These are phyloP conservation scores for Dryobota labecula DNA, from an alignment of 2,888 invertebrate genomes.

Conservation along the genomic window DNA sequence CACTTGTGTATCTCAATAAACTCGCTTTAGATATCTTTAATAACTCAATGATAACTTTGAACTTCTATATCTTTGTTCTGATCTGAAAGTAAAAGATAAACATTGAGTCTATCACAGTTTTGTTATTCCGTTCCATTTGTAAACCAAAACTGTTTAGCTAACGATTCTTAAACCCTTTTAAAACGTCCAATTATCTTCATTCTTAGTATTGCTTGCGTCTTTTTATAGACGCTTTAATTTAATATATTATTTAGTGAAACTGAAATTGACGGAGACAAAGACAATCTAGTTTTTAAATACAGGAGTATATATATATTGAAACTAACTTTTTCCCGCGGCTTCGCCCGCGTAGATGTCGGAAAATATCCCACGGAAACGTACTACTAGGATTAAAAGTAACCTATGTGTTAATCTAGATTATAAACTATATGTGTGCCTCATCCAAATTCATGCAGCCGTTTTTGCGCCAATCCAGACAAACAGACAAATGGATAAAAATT, in stretches of 20 bases:
- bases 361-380: too few species aligned
- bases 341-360: too few species aligned
- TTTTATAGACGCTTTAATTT: not conserved
- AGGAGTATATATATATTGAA: not conserved
- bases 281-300: not conserved
- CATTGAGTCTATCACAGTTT: conserved; percentile 18
- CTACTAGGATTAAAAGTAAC: too few species aligned
- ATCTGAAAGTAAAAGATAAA: conserved; percentile 43
- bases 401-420: too few species aligned
- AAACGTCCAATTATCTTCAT: not conserved
- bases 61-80: conserved; percentile 30
- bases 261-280: not conserved
- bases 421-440: too few species aligned
- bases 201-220: conserved; percentile 1
- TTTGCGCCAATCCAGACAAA: too few species aligned
- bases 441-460: too few species aligned
- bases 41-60: conserved; percentile 30
- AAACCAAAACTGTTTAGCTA: conserved; percentile 30
- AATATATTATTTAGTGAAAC: not conserved
- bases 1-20: conserved; percentile 26
- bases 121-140: conserved; percentile 29
- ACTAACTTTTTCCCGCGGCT: too few species aligned
- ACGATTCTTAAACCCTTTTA: conserved; percentile 20
- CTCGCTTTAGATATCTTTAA: conserved; percentile 19
- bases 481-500: too few species aligned